Evolutionary conservation across 2,113 vertebrate species (phyloP).

Genomic region (Aramus guarauna): DNA sequence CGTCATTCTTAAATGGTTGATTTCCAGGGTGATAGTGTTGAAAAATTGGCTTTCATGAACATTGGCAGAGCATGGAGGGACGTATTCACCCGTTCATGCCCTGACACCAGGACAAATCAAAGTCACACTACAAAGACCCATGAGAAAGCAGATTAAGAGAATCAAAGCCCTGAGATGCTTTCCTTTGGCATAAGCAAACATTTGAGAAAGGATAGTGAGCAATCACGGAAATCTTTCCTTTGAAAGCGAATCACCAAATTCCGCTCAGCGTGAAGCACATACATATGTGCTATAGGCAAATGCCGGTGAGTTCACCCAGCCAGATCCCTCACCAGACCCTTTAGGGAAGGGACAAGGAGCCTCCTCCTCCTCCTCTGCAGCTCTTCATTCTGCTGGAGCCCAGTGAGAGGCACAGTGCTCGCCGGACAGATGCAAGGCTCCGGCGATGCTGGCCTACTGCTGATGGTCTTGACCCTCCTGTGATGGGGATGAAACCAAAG

Average conservation of each 20-base stretch:
- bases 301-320: neutral
- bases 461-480: neutral
- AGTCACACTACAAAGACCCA: neutral
- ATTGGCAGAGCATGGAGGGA: fast-evolving
- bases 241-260: neutral
- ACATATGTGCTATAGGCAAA: neutral
- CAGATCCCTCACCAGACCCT: neutral
- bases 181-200: neutral
- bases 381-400: too few relatives aligned
- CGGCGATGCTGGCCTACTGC: neutral
- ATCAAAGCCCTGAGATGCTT: neutral
- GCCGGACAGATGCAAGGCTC: neutral
- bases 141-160: neutral
- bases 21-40: neutral
- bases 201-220: neutral
- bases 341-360: neutral
- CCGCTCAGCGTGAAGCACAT: fast-evolving
- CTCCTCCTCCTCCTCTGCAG: neutral
- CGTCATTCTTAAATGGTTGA: neutral
- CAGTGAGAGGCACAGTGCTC: fast-evolving
- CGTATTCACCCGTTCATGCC: fast-evolving
- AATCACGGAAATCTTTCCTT: neutral
- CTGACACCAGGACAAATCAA: neutral
- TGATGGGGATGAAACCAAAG: neutral
- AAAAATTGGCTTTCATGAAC: neutral